Evolutionary conservation across 2,797 vertebrate species (phyloP).

Genomic region (Melanotaenia trifasciata): DNA sequence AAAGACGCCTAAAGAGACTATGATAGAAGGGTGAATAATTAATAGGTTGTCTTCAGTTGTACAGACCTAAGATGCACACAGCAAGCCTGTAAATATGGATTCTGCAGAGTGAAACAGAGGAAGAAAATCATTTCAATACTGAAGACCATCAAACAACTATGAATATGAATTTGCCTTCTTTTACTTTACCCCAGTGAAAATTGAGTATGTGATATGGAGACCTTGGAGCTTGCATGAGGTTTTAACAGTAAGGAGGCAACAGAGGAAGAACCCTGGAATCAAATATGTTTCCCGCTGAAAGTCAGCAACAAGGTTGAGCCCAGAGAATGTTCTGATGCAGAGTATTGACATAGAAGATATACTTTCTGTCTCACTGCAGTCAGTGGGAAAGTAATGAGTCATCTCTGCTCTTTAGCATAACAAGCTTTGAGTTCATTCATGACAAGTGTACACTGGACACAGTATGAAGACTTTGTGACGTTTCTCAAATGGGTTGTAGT

Average conservation of each 20-base stretch:
- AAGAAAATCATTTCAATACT: slow-evolving; percentile 32
- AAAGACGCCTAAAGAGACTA: slow-evolving; percentile 56
- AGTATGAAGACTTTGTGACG: neutral
- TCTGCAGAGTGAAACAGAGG: slow-evolving; percentile 12
- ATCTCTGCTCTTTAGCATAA: slow-evolving; percentile 31
- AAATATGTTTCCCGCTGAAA: slow-evolving; percentile 60
- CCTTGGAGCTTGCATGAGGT: slow-evolving; percentile 62
- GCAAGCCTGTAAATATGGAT: slow-evolving; percentile 60
- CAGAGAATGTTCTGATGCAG: slow-evolving; percentile 23
- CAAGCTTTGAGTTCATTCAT: slow-evolving; percentile 11
- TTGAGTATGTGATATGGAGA: slow-evolving; percentile 52
- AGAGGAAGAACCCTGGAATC: slow-evolving; percentile 55
- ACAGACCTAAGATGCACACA: slow-evolving; percentile 54
- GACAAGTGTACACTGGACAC: neutral
- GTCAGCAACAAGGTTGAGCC: slow-evolving; percentile 43
- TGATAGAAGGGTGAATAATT: slow-evolving; percentile 69
- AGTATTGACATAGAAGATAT: slow-evolving; percentile 41
- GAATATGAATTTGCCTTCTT: slow-evolving; percentile 41
- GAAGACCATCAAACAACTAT: slow-evolving; percentile 35
- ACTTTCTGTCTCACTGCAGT: slow-evolving; percentile 28
- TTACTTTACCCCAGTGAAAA: slow-evolving; percentile 58
- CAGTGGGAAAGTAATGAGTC: slow-evolving; percentile 42
- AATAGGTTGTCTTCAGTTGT: slow-evolving; percentile 69
- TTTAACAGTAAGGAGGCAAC: slow-evolving; percentile 41
- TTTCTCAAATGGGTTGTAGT: neutral